Conservation (phyloP, 2,888 invertebrate genomes). For the Coecobrya sp. region DNA sequence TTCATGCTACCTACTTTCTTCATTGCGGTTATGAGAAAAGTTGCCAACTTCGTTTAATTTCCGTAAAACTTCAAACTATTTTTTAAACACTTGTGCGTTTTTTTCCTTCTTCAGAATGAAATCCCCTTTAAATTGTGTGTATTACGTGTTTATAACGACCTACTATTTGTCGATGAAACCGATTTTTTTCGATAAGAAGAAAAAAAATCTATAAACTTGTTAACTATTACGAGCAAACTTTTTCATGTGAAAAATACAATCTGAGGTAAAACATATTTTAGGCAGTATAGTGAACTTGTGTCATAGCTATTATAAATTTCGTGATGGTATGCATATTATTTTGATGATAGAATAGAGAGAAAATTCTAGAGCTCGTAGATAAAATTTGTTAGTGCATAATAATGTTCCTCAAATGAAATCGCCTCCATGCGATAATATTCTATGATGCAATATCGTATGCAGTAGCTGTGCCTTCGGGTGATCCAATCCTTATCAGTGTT, state of each 20-base stretch:
- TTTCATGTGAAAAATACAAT: slow-evolving; percentile 4
- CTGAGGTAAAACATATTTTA: background rate
- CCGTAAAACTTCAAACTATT: background rate
- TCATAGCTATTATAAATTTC: background rate
- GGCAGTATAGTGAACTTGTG: background rate
- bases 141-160: background rate
- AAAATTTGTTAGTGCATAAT: too few relatives aligned
- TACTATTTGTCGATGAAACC: slow-evolving; percentile 13
- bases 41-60: background rate
- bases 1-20: background rate
- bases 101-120: background rate
- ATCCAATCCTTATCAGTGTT: background rate
- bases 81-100: background rate
- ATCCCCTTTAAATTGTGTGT: background rate
- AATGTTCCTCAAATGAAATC: too few relatives aligned
- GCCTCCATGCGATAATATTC: too few relatives aligned
- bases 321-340: background rate
- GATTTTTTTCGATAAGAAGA: background rate
- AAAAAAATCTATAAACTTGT: slow-evolving; percentile 15
- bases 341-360: background rate
- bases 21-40: background rate
- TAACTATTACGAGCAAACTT: slow-evolving; percentile 19
- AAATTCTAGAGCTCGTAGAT: background rate
- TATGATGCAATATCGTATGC: background rate
- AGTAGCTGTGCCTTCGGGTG: background rate